Conservation (phyloP, 2,888 invertebrate species). For the Heliconius aoede region DNA sequence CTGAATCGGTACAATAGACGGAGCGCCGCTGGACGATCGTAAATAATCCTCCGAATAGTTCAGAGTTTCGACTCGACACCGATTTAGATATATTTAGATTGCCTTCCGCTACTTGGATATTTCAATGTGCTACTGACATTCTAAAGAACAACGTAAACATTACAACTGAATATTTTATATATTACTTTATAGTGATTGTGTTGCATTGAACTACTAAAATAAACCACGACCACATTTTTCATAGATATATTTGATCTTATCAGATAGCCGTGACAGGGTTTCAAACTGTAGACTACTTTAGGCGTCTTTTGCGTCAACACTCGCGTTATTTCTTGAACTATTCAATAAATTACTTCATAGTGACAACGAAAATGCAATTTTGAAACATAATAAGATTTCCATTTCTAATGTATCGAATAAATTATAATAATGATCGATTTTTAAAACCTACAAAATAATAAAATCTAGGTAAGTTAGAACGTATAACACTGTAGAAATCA, state of each 20-base stretch:
- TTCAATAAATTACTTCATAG: constrained; percentile 28
- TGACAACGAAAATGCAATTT: constrained; percentile 28
- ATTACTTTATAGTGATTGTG: not conserved
- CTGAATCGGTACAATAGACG: constrained; percentile 35
- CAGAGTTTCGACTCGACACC: constrained; percentile 51
- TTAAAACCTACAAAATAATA: not conserved
- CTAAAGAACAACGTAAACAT: constrained; percentile 45
- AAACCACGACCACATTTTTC: constrained; percentile 18
- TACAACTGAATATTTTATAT: constrained; percentile 4
- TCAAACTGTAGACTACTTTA: not conserved
- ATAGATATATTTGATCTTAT: constrained; percentile 19
- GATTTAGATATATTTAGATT: constrained; percentile 53
- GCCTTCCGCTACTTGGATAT: constrained; percentile 51
- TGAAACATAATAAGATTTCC: too few species aligned
- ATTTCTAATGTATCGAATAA: too few species aligned
- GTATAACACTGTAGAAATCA: not conserved
- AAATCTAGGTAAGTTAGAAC: not conserved
- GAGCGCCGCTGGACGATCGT: constrained; percentile 46
- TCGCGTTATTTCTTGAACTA: constrained; percentile 27
- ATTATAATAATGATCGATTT: too few species aligned
- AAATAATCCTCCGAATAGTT: constrained; percentile 53
- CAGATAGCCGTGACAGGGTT: constrained; percentile 14
- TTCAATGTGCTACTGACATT: constrained; percentile 50
- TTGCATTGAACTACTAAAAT: constrained; percentile 13
- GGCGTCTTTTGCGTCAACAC: constrained; percentile 11